These are phyloP conservation scores for Amblyjoppa proteus DNA, from an alignment of 2,888 invertebrate species.

Conservation along the genomic window DNA sequence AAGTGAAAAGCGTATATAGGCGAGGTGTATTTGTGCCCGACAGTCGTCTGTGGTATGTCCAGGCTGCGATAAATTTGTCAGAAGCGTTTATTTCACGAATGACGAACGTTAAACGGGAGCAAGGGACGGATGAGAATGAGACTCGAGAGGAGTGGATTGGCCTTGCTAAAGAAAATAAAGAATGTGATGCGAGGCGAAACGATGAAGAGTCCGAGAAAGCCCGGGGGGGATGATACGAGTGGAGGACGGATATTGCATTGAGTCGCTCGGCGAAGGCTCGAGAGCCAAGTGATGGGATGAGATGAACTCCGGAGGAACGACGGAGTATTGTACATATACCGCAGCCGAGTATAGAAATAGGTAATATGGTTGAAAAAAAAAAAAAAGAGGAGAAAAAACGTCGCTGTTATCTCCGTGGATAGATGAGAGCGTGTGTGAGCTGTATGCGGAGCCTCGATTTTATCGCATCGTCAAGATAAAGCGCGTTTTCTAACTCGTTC, in stretches of 20 bases:
- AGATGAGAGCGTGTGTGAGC: slow-evolving; percentile 7
- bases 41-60: slow-evolving; percentile 6
- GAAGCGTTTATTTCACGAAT: slow-evolving; percentile 45
- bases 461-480: slow-evolving; percentile 49
- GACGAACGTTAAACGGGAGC: slow-evolving; percentile 48
- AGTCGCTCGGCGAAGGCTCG: slow-evolving; percentile 31
- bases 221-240: slow-evolving; percentile 44
- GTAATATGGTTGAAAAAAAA: slow-evolving; percentile 17
- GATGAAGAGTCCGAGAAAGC: slow-evolving; percentile 50
- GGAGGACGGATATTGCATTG: slow-evolving; percentile 59
- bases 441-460: slow-evolving; percentile 37
- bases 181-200: slow-evolving; percentile 56
- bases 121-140: not conserved
- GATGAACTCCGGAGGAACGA: slow-evolving; percentile 33
- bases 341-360: slow-evolving; percentile 13
- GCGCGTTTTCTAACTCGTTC: slow-evolving; percentile 55
- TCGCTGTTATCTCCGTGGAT: slow-evolving; percentile 23
- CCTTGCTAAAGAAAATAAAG: slow-evolving; percentile 36
- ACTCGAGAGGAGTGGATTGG: slow-evolving; percentile 26
- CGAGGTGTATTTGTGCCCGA: not conserved
- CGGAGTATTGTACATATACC: slow-evolving; percentile 17
- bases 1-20: not conserved
- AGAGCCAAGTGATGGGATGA: slow-evolving; percentile 50
- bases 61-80: slow-evolving; percentile 35
- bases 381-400: slow-evolving; percentile 21